Conservation (phyloP, 2,797 vertebrate genomes). For the Sebastes melanostomus region DNA sequence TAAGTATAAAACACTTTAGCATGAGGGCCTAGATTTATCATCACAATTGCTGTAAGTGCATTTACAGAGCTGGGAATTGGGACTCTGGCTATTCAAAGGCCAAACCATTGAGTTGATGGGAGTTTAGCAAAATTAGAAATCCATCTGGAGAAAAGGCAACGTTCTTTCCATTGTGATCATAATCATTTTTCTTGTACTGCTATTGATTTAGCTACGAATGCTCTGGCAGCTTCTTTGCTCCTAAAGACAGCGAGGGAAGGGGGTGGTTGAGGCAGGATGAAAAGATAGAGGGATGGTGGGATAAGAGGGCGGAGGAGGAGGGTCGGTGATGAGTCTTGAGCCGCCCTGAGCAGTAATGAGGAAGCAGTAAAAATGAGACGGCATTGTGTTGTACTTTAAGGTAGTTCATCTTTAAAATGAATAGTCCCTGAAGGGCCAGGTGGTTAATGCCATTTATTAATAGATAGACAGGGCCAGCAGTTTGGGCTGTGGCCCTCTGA, state of each 20-base stretch:
- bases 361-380: conserved; percentile 82
- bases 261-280: conserved; percentile 54
- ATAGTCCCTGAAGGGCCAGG: conserved; percentile 84
- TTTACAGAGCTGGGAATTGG: conserved; percentile 66
- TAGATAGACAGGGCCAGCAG: conserved; percentile 84
- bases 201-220: conserved; percentile 68
- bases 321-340: conserved; percentile 71
- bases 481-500: conserved; percentile 80
- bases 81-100: conserved; percentile 48
- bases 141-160: conserved; percentile 60
- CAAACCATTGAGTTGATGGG: conserved; percentile 55
- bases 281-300: conserved; percentile 53
- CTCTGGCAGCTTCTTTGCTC: conserved; percentile 28
- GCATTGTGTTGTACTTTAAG: conserved; percentile 86
- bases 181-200: conserved; percentile 77
- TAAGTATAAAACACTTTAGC: conserved; percentile 75
- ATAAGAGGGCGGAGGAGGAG: conserved; percentile 54
- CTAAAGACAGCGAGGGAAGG: conserved; percentile 34
- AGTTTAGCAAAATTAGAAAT: conserved; percentile 71
- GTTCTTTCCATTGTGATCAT: conserved; percentile 65
- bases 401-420: conserved; percentile 89
- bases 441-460: conserved; percentile 91
- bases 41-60: conserved; percentile 58
- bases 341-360: conserved; percentile 82
- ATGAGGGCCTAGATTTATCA: conserved; percentile 70